A percentile compares a stretch with the other conserved stretches of the same genome.
Evolutionary conservation across 2,888 invertebrate species (phyloP).

Genomic region (Eledone cirrhosa): DNA sequence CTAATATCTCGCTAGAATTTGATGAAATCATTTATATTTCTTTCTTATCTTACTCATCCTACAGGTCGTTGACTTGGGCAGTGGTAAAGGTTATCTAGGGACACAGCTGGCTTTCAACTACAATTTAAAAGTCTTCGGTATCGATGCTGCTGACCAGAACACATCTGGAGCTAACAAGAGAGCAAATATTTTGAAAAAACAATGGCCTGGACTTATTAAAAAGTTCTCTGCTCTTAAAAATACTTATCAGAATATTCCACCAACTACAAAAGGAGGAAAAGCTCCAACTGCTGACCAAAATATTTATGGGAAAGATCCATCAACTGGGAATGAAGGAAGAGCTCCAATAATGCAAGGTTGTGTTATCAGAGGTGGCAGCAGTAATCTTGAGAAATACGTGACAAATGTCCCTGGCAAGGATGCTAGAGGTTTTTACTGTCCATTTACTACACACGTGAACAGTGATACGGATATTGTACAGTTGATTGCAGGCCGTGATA

Average conservation of each 20-base stretch:
- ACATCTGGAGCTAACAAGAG: conserved; percentile 74
- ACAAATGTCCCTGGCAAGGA: not conserved
- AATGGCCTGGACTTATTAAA: conserved; percentile 49
- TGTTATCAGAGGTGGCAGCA: not conserved
- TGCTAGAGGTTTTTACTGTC: conserved; percentile 37
- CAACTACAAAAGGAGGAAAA: conserved; percentile 32
- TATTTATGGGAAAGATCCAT: not conserved
- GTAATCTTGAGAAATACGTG: not conserved
- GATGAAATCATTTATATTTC: no score
- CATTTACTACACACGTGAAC: conserved; percentile 49
- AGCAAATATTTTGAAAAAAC: conserved; percentile 43
- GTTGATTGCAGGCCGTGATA: conserved; percentile 35
- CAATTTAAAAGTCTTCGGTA: conserved; percentile 78
- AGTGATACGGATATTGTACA: conserved; percentile 42
- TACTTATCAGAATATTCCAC: not conserved
- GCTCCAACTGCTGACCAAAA: not conserved
- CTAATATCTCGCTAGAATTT: no score
- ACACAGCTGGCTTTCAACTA: conserved; percentile 78
- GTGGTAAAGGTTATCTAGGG: conserved; percentile 88
- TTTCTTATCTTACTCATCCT: conserved; percentile 21
- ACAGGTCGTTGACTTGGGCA: conserved; percentile 84
- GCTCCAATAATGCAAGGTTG: not conserved
- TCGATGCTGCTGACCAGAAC: conserved; percentile 79
- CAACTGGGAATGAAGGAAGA: not conserved
- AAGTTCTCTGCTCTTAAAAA: not conserved